Percentiles rank a stretch among this genome's conserved stretches.
Conservation (phyloP, 1,140 invertebrate species). For the Drosophila sechellia region DNA sequence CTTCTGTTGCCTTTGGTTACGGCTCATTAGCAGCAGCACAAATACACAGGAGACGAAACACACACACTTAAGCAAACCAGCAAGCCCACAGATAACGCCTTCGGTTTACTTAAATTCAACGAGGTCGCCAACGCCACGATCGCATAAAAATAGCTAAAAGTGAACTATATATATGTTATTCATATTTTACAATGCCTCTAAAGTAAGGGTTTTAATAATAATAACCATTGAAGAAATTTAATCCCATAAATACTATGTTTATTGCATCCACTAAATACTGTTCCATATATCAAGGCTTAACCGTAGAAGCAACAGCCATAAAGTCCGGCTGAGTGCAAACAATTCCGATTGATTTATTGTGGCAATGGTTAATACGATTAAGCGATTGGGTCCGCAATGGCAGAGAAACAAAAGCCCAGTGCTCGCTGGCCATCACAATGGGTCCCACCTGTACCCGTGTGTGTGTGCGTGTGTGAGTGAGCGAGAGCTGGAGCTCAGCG, state of each 20-base stretch:
- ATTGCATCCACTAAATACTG: no score
- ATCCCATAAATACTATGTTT: no score
- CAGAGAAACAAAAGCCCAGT: constrained; percentile 22
- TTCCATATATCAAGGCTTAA: constrained; percentile 12
- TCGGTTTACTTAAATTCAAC: constrained; percentile 47
- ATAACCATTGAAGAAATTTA: no score
- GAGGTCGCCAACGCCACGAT: constrained; percentile 21
- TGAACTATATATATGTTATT: background rate
- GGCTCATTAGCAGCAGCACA: constrained; percentile 62
- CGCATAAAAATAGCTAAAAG: constrained; percentile 14
- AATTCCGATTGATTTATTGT: constrained; percentile 43
- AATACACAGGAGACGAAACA: background rate
- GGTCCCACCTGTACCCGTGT: constrained; percentile 19
- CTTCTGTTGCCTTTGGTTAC: constrained; percentile 62
- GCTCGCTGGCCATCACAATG: constrained; percentile 24
- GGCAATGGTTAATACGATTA: constrained; percentile 32
- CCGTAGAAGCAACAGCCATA: constrained; percentile 15
- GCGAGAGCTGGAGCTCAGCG: constrained; percentile 34
- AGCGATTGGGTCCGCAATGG: constrained; percentile 5
- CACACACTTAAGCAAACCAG: background rate
- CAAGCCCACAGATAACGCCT: constrained; percentile 9
- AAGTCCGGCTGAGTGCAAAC: constrained; percentile 12
- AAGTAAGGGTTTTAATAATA: no score
- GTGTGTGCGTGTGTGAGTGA: background rate
- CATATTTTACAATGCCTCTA: no score